Percentiles rank a stretch among this genome's conserved stretches.
Evolutionary conservation across 2,888 invertebrate species (phyloP).

Genomic region (Dinocampus coccinellae): DNA sequence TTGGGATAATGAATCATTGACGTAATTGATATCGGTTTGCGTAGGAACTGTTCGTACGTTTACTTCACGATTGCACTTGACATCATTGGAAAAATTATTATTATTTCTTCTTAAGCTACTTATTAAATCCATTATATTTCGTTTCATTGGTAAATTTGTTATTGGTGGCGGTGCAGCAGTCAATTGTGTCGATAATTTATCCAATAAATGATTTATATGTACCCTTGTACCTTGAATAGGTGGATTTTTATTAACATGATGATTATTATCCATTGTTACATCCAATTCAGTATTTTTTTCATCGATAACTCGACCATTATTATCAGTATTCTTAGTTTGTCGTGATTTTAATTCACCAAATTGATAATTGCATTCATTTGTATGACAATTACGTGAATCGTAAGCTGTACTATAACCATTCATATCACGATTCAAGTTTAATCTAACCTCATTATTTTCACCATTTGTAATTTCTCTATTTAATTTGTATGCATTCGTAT

Average conservation of each 20-base stretch:
- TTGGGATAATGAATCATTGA: constrained; percentile 27
- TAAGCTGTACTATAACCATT: not conserved
- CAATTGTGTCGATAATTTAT: constrained; percentile 57
- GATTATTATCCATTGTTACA: constrained; percentile 24
- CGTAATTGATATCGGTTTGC: constrained; percentile 47
- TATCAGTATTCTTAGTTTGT: not conserved
- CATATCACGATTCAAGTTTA: not conserved
- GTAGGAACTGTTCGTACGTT: constrained; percentile 47
- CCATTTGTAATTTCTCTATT: not conserved
- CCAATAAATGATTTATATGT: constrained; percentile 62
- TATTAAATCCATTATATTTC: constrained; percentile 56
- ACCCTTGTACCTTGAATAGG: constrained; percentile 56
- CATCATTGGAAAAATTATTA: constrained; percentile 47
- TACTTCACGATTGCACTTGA: constrained; percentile 47
- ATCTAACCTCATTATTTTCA: not conserved
- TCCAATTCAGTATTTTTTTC: not conserved
- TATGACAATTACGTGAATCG: not conserved
- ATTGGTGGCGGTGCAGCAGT: constrained; percentile 49
- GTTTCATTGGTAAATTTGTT: constrained; percentile 47
- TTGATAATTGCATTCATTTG: not conserved
- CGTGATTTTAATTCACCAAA: not conserved
- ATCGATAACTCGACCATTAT: constrained; percentile 3
- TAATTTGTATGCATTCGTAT: too few species aligned
- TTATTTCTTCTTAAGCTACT: constrained; percentile 51
- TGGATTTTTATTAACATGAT: constrained; percentile 29